phyloP scores from a whole-genome alignment of 2,113 vertebrate genomes.

The Paradisaea rubra region DNA sequence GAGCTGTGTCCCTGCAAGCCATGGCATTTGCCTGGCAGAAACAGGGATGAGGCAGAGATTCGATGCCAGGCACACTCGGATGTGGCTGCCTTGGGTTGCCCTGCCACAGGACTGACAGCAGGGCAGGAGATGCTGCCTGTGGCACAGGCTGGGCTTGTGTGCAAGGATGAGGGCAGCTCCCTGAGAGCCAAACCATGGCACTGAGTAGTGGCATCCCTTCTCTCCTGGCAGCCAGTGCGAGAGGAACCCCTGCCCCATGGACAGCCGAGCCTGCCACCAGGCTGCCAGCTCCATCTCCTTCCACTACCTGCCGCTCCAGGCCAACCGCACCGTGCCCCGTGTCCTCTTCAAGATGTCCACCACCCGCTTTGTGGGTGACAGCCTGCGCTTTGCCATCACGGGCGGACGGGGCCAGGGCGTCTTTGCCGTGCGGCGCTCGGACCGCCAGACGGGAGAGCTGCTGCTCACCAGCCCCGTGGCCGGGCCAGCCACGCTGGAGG shows the following conservation, averaged over 20 bases:
- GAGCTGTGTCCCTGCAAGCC: neutral
- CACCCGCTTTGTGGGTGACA: conserved; percentile 69
- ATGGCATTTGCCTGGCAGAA: neutral
- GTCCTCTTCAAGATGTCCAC: conserved; percentile 83
- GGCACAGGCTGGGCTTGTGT: fast-evolving
- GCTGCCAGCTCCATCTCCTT: conserved; percentile 81
- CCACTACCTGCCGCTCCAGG: conserved; percentile 80
- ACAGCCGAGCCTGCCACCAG: conserved; percentile 69
- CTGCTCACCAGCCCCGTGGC: conserved; percentile 74
- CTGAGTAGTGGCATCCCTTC: neutral
- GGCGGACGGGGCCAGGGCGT: conserved; percentile 45
- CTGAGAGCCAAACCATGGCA: fast-evolving
- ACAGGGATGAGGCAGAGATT: neutral
- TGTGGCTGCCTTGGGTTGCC: neutral
- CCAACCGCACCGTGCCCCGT: conserved; percentile 74
- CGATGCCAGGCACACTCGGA: fast-evolving
- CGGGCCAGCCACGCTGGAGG: conserved; percentile 77
- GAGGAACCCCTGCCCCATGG: conserved; percentile 79
- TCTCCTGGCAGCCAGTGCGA: conserved; percentile 77
- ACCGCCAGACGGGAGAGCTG: conserved; percentile 79
- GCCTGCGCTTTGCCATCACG: conserved; percentile 74
- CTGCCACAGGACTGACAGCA: fast-evolving
- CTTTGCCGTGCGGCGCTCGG: conserved; percentile 75
- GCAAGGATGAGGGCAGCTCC: neutral
- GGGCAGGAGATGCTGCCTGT: neutral